These are phyloP conservation scores for Tetragnatha montana DNA, from an alignment of 2,888 invertebrate genomes.

Conservation along the genomic window DNA sequence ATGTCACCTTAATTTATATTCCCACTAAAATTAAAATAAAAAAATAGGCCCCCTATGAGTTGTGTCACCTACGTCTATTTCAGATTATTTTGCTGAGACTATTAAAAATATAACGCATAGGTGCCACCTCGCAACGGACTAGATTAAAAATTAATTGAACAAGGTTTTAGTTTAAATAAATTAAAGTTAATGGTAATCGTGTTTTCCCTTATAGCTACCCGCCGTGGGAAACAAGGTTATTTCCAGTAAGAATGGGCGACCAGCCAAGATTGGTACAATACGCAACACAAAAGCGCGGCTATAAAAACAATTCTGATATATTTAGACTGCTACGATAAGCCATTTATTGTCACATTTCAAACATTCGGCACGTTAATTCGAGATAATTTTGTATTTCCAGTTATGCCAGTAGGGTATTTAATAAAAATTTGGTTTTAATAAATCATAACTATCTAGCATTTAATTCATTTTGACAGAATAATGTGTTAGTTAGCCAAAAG, in stretches of 20 bases:
- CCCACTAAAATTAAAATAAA: no score
- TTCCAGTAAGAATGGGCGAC: slow-evolving; percentile 57
- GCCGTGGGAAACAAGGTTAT: slow-evolving; percentile 48
- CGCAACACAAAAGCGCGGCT: slow-evolving; percentile 63
- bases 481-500: no score
- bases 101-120: no score
- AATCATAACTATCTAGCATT: no score
- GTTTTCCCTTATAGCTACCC: slow-evolving; percentile 39
- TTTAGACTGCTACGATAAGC: slow-evolving; percentile 55
- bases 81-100: no score
- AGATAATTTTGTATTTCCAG: background rate
- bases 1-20: no score
- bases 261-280: slow-evolving; percentile 64
- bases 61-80: no score
- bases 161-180: slow-evolving; percentile 56
- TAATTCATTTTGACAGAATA: no score
- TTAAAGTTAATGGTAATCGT: slow-evolving; percentile 52
- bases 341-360: slow-evolving; percentile 44
- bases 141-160: slow-evolving; percentile 39
- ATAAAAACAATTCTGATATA: slow-evolving; percentile 67
- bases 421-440: no score
- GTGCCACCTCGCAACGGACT: no score
- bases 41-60: no score
- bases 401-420: no score
- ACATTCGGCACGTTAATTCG: background rate